Conservation (phyloP, 2,113 vertebrate genomes). For the Ophiodon elongatus region DNA sequence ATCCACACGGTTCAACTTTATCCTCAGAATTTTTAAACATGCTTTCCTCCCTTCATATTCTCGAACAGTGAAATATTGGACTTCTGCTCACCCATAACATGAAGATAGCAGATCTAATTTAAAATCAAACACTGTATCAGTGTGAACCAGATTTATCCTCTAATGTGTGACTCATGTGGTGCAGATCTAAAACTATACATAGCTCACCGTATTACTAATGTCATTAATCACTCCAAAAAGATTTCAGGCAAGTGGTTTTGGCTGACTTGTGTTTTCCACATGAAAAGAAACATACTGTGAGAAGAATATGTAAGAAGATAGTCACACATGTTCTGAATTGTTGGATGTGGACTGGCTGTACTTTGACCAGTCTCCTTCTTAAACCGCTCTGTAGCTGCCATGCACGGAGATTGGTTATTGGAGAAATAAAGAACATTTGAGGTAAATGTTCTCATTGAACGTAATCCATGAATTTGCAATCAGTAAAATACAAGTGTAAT, state of each 20-base stretch:
- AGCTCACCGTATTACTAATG: background rate
- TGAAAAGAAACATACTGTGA: background rate
- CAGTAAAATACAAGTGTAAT: constrained; percentile 1
- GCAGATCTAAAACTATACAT: background rate
- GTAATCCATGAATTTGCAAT: background rate
- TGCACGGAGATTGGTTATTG: background rate
- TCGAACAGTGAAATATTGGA: background rate
- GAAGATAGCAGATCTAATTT: background rate
- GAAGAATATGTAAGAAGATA: background rate
- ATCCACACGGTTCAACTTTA: background rate
- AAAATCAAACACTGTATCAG: constrained; percentile 7
- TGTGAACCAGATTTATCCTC: background rate
- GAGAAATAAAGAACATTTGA: background rate
- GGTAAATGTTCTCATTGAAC: background rate
- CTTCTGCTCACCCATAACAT: background rate
- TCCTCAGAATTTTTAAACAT: background rate
- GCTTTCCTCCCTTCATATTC: background rate
- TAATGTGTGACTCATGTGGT: background rate
- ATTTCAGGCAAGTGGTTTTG: background rate
- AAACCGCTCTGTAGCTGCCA: background rate
- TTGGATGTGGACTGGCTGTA: background rate
- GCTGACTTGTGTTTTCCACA: background rate
- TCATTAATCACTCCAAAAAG: background rate
- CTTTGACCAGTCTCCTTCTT: background rate
- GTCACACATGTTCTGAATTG: background rate